Evolutionary conservation across 92 coral and sea anemone genomes (phyloP), one percentile per base, ranked within the genome.

Genomic region (Porites lobata): DNA sequence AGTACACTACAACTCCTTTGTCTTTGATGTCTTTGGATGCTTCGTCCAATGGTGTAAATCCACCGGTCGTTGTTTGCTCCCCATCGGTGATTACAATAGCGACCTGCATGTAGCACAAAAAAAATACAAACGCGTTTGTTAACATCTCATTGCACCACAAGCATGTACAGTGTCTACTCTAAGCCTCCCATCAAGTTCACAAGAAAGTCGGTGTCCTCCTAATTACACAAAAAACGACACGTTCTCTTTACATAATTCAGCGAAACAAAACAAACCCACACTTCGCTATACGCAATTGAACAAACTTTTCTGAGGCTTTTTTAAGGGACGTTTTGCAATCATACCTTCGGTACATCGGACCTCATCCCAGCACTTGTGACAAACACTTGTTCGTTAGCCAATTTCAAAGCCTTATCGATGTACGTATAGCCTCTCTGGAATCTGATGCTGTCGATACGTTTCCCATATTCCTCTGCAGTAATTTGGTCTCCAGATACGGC

Each of bases 341-440:
- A 19, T 65, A 58, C 76, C 74, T 71, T 57, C 17, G 76, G 17
- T 70, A 76, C 85, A 24, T 13, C 68, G 13, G 87, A 64, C 75
- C 94, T 67, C 94, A 91, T 91, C 57, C 94, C 94, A 82, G 69
- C 62, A 9, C 80, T 54, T 26, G 38, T 15, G 1, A 76, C 75
- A 78, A 94, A 94, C 18, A 94, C 74, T 57, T 63, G 72, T 24
- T 86, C 89, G n/a, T 87, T 54, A 19, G 95, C 92, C 62, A 83
- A 24, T 50, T 22, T 67, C 71, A 94, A 70, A 14, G 92, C 98
- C 61, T 84, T 92, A 88, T 93, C 98, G 38, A 93, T 94, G 65
- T 65, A 86, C 12, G 98, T 94, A 9, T 47, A 86, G 32, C 98
- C 98, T 20, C 92, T 83, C 65, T 70, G 87, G 80, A 86, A 94